A percentile compares a stretch with the other conserved stretches of the same genome.
Evolutionary conservation across 2,797 vertebrate species (phyloP).

Genomic region (Malacoctenus gilli): DNA sequence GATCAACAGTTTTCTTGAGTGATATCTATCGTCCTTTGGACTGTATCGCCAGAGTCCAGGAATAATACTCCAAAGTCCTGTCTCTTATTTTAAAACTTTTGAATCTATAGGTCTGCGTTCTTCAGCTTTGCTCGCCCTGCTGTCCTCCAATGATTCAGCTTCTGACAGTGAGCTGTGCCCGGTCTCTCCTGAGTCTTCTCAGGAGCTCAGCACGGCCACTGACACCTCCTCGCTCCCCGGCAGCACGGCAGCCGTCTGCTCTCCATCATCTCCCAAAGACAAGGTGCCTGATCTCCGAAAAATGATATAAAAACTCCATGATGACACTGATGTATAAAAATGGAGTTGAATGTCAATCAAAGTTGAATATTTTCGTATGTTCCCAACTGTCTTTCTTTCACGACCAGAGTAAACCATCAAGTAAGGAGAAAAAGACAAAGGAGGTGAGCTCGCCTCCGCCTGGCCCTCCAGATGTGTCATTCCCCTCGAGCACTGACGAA

Average conservation of each 20-base stretch:
- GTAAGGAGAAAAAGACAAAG: slow-evolving; percentile 51
- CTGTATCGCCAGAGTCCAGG: too few species aligned
- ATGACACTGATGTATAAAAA: neutral
- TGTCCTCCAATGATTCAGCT: slow-evolving; percentile 85
- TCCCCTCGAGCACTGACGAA: slow-evolving; percentile 36
- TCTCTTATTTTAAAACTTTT: too few species aligned
- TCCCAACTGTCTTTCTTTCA: slow-evolving; percentile 6
- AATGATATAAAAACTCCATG: neutral
- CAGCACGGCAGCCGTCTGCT: slow-evolving; percentile 82
- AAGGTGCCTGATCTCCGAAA: slow-evolving; percentile 56
- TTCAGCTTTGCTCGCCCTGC: slow-evolving; percentile 87
- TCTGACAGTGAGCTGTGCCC: slow-evolving; percentile 76
- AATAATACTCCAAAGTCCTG: too few species aligned
- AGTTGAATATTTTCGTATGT: neutral
- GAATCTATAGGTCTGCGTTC: slow-evolving; percentile 84
- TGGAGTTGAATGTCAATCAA: neutral
- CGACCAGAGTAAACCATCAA: slow-evolving; percentile 58
- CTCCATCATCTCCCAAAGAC: slow-evolving; percentile 75
- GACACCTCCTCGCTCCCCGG: slow-evolving; percentile 80
- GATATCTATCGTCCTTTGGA: too few species aligned
- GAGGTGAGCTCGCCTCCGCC: slow-evolving; percentile 35
- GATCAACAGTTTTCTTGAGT: too few species aligned
- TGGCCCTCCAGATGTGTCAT: slow-evolving; percentile 40
- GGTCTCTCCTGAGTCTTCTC: slow-evolving; percentile 71
- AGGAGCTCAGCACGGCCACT: slow-evolving; percentile 78